These are phyloP conservation scores for Lasioglossum calceatum DNA, from an alignment of 2,888 invertebrate genomes.

Conservation along the genomic window DNA sequence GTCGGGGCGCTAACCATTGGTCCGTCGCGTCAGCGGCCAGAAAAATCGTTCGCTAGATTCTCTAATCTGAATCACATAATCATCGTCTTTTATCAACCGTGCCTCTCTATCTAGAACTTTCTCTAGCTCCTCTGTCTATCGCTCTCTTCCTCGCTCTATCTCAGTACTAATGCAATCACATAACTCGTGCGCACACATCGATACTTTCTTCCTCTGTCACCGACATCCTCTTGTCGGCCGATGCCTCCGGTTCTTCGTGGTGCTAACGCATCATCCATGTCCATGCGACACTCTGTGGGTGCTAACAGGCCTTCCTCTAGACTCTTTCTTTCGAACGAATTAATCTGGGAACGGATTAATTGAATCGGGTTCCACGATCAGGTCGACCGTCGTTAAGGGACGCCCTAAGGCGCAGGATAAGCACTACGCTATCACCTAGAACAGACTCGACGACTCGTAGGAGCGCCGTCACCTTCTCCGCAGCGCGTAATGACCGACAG, in stretches of 20 bases:
- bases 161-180: conserved; percentile 43
- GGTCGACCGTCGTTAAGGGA: conserved; percentile 78
- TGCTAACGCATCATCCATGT: conserved; percentile 28
- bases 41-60: not conserved
- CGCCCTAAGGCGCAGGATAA: conserved; percentile 81
- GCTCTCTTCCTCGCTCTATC: not conserved
- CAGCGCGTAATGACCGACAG: conserved; percentile 50
- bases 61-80: conserved; percentile 6
- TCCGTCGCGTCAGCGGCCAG: not conserved
- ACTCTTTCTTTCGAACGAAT: not conserved
- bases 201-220: conserved; percentile 18
- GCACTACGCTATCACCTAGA: conserved; percentile 80
- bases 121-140: not conserved
- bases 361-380: conserved; percentile 69
- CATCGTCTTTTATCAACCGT: not conserved
- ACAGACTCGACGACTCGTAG: conserved; percentile 66
- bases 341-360: conserved; percentile 30
- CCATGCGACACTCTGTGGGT: conserved; percentile 30
- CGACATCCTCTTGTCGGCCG: conserved; percentile 25
- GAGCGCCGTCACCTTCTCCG: conserved; percentile 62
- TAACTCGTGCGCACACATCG: conserved; percentile 42
- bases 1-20: conserved; percentile 42
- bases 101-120: conserved; percentile 10
- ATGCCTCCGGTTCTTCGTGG: conserved; percentile 21
- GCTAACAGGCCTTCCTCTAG: conserved; percentile 35